phyloP scores from a whole-genome alignment of 2,888 invertebrate genomes.

The Hemicrepidius hirtus region DNA sequence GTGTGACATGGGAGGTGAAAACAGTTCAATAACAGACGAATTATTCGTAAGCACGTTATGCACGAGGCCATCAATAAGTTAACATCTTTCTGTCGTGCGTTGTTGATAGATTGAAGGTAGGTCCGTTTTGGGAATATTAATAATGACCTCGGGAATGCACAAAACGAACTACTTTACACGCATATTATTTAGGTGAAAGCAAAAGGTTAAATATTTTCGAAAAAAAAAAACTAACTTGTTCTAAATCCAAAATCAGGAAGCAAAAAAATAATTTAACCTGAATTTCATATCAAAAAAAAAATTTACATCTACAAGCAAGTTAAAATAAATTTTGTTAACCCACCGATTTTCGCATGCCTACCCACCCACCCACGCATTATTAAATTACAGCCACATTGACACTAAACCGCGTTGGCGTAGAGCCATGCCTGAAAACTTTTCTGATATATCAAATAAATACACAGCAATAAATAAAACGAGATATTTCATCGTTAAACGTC shows the following conservation, averaged over 20 bases:
- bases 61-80: conserved; percentile 7
- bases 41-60: neutral
- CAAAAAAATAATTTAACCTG: too few relatives aligned
- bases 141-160: neutral
- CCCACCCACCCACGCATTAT: neutral
- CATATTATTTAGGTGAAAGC: too few relatives aligned
- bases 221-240: too few relatives aligned
- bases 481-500: too few relatives aligned
- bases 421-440: conserved; percentile 3
- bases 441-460: too few relatives aligned
- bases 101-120: neutral
- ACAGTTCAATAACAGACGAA: neutral
- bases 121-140: neutral
- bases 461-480: neutral
- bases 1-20: neutral
- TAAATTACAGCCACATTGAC: neutral
- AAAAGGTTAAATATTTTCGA: too few relatives aligned
- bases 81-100: neutral
- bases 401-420: conserved; percentile 3
- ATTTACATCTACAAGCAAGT: neutral
- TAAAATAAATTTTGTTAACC: conserved; percentile 6
- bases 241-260: too few relatives aligned
- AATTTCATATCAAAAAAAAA: too few relatives aligned
- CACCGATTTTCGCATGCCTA: neutral
- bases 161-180: too few relatives aligned